A percentile compares a stretch with the other conserved stretches of the same genome.
These are phyloP conservation scores for Megalonaias nervosa DNA, from an alignment of 1,140 invertebrate species.

Conservation along the genomic window DNA sequence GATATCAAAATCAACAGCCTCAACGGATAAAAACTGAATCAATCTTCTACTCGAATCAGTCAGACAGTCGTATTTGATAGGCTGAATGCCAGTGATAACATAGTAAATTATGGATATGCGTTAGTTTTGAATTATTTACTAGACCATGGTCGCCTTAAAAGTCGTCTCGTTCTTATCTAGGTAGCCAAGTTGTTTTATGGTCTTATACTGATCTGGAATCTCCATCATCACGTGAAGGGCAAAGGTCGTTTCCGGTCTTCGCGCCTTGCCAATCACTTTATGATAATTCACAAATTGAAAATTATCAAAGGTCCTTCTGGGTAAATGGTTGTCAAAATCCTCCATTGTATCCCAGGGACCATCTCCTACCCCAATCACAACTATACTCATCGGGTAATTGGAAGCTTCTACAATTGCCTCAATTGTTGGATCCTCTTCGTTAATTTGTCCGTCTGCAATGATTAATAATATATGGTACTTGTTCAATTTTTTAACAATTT, in stretches of 20 bases:
- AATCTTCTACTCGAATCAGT: too few relatives aligned
- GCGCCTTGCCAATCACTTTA: slow-evolving; percentile 67
- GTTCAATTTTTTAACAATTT: slow-evolving; percentile 70
- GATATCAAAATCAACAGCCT: too few relatives aligned
- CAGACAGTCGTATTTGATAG: too few relatives aligned
- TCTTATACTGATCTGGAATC: slow-evolving; percentile 75
- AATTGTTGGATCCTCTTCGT: slow-evolving; percentile 70
- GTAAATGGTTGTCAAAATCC: slow-evolving; percentile 74
- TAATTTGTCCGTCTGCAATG: slow-evolving; percentile 75
- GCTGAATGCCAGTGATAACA: too few relatives aligned
- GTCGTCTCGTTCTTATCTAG: slow-evolving; percentile 29
- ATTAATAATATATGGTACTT: slow-evolving; percentile 75
- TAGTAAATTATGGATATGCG: too few relatives aligned
- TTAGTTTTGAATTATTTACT: too few relatives aligned
- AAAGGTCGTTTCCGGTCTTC: slow-evolving; percentile 72
- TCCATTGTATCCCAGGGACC: slow-evolving; percentile 76
- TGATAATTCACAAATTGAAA: slow-evolving; percentile 77
- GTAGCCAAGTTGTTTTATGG: slow-evolving; percentile 71
- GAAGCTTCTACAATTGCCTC: slow-evolving; percentile 75
- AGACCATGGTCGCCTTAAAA: too few relatives aligned
- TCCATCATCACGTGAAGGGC: slow-evolving; percentile 75
- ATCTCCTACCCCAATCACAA: slow-evolving; percentile 76
- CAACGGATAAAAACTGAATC: too few relatives aligned
- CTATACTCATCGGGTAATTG: slow-evolving; percentile 74
- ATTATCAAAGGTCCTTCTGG: slow-evolving; percentile 75